These are phyloP conservation scores for Bombus waltoni DNA, from an alignment of 1,140 invertebrate genomes.

Conservation along the genomic window DNA sequence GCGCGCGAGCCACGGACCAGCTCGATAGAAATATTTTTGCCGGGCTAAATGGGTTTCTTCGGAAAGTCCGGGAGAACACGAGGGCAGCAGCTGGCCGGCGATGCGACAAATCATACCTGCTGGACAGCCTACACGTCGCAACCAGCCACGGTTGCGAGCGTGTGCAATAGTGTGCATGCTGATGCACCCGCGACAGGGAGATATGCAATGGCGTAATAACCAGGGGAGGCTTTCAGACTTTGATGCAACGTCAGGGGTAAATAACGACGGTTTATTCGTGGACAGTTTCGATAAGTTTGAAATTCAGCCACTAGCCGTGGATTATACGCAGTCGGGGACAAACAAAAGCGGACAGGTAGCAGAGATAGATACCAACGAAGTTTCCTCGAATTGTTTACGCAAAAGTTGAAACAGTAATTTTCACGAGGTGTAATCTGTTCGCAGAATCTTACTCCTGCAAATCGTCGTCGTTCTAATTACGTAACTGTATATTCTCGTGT, in stretches of 20 bases:
- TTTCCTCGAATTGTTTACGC: too few species aligned
- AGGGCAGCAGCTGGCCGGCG: conserved; percentile 74
- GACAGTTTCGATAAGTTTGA: neutral
- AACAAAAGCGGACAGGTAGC: too few species aligned
- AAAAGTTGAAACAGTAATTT: too few species aligned
- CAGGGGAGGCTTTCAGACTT: neutral
- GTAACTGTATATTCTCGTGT: too few species aligned
- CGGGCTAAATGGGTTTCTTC: conserved; percentile 52
- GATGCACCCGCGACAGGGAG: conserved; percentile 37
- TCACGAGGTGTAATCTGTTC: too few species aligned
- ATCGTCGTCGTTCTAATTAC: neutral
- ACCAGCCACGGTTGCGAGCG: conserved; percentile 17
- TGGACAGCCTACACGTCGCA: conserved; percentile 61
- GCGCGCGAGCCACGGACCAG: conserved; percentile 29
- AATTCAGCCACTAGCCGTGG: too few species aligned
- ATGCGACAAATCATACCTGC: conserved; percentile 76
- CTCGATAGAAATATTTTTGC: conserved; percentile 58
- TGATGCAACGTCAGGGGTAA: too few species aligned
- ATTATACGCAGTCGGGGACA: too few species aligned
- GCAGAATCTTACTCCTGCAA: neutral
- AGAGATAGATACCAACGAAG: too few species aligned
- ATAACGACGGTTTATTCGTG: neutral
- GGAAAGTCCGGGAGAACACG: conserved; percentile 61
- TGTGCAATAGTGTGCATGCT: conserved; percentile 10
- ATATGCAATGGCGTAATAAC: conserved; percentile 35